These are phyloP conservation scores for Ctenochaetus hawaiiensis DNA, from an alignment of 2,797 vertebrate genomes.

Conservation along the genomic window DNA sequence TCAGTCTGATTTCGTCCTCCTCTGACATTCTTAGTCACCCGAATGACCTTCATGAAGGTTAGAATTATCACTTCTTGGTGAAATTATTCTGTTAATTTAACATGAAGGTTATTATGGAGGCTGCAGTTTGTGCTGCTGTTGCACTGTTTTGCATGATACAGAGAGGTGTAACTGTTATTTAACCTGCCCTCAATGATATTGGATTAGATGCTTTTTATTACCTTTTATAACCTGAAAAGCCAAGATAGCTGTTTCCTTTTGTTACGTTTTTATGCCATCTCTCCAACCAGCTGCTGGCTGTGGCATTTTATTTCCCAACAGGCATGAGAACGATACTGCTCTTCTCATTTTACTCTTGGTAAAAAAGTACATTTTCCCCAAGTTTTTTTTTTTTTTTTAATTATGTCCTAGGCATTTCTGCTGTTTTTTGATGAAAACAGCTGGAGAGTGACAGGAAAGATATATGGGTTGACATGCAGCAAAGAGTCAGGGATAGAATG, in stretches of 20 bases:
- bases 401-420: too few species aligned
- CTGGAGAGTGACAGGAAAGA: too few species aligned
- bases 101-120: neutral
- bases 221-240: too few species aligned
- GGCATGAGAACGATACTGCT: neutral
- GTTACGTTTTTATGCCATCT: neutral
- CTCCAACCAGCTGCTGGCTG: neutral
- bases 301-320: neutral
- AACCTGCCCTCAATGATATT: too few species aligned
- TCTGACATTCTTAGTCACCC: neutral
- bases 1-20: too few species aligned
- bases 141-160: neutral
- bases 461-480: too few species aligned
- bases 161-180: neutral
- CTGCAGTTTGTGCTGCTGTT: neutral
- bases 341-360: neutral
- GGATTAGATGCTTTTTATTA: too few species aligned
- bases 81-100: neutral
- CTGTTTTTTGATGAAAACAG: too few species aligned
- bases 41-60: too few species aligned
- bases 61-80: too few species aligned
- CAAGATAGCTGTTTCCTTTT: neutral
- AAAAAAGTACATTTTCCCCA: neutral
- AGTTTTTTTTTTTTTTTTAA: neutral
- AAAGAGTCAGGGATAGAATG: too few species aligned